Percentiles rank a stretch among this genome's conserved stretches.
These are phyloP conservation scores for Forbesichthys papilliferus DNA, from an alignment of 2,113 vertebrate genomes.

Conservation along the genomic window DNA sequence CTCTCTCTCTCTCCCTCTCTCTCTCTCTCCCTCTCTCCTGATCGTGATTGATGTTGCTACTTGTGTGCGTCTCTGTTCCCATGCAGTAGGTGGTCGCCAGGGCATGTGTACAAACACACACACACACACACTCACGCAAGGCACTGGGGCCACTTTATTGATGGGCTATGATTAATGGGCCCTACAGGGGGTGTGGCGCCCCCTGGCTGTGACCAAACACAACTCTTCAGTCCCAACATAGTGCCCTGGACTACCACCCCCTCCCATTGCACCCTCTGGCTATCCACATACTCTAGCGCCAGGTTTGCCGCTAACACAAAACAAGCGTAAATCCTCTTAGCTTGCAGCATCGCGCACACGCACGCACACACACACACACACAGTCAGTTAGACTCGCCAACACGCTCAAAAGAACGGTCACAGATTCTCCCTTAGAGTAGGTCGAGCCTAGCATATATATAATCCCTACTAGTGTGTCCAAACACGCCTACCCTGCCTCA, in stretches of 20 bases:
- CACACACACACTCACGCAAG: conserved; percentile 34
- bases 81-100: conserved; percentile 72
- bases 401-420: not conserved
- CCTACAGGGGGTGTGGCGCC: conserved; percentile 57
- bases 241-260: not conserved
- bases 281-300: conserved; percentile 46
- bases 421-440: too few species aligned
- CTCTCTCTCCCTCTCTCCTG: conserved; percentile 14
- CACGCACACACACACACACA: conserved; percentile 51
- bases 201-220: conserved; percentile 12
- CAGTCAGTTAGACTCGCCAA: conserved; percentile 61
- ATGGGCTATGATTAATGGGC: conserved; percentile 76
- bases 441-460: conserved; percentile 43
- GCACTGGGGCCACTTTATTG: conserved; percentile 64
- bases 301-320: conserved; percentile 50
- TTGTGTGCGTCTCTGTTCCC: conserved; percentile 67
- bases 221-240: conserved; percentile 17
- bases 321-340: conserved; percentile 63
- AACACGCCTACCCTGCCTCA: conserved; percentile 29
- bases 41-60: conserved; percentile 74
- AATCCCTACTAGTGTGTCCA: conserved; percentile 41
- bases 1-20: conserved; percentile 8
- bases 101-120: conserved; percentile 54
- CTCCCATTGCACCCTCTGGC: not conserved
- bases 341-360: conserved; percentile 34